Conservation (phyloP, 2,797 vertebrate species). For the Gymnodraco acuticeps region DNA sequence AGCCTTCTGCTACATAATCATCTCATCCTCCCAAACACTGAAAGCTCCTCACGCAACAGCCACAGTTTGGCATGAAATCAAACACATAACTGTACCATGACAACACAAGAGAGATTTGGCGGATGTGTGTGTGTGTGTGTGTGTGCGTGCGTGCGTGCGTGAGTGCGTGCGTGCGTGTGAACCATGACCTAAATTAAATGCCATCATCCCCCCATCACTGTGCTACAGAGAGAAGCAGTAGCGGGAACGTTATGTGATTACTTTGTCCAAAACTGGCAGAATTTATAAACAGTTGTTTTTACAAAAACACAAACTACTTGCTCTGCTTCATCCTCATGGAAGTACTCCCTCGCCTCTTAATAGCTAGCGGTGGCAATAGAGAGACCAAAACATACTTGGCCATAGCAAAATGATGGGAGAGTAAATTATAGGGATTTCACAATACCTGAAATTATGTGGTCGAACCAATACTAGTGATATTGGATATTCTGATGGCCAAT, state of each 20-base stretch:
- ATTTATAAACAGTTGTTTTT: neutral
- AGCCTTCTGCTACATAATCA: constrained; percentile 63
- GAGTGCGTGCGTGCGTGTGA: constrained; percentile 6
- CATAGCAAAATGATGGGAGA: no score
- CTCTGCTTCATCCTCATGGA: no score
- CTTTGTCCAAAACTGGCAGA: neutral
- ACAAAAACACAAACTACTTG: no score
- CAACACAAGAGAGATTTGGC: constrained; percentile 23
- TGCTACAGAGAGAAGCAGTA: neutral
- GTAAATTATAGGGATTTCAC: no score
- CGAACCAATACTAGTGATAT: no score
- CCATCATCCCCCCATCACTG: neutral
- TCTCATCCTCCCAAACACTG: constrained; percentile 57
- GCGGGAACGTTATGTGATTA: neutral
- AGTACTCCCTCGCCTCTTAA: no score
- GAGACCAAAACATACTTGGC: no score
- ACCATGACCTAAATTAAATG: constrained; percentile 18
- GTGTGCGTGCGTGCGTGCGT: neutral
- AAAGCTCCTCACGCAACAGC: constrained; percentile 24
- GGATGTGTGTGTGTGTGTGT: constrained; percentile 3
- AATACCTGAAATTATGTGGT: no score
- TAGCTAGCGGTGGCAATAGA: no score
- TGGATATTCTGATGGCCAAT: no score
- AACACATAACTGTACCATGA: constrained; percentile 21
- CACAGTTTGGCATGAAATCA: constrained; percentile 27